Evolutionary conservation across 2,888 invertebrate species (phyloP).

Genomic region (Cheilosia impressa): DNA sequence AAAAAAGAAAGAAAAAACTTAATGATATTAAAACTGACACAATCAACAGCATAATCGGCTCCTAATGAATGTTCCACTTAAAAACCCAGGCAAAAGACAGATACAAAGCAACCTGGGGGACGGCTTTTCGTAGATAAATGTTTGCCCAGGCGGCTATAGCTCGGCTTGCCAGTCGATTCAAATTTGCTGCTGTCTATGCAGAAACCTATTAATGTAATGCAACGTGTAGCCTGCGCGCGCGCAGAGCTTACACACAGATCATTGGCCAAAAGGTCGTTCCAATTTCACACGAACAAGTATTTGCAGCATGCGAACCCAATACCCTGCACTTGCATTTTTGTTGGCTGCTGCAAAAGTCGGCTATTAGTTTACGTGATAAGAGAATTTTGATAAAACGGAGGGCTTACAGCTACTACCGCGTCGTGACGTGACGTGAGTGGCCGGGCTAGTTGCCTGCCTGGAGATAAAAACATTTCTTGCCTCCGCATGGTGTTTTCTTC

Average conservation of each 20-base stretch:
- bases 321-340: conserved; percentile 30
- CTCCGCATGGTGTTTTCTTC: conserved; percentile 32
- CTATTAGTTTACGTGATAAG: conserved; percentile 72
- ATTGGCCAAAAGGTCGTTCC: conserved; percentile 71
- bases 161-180: conserved; percentile 49
- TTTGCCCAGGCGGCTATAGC: conserved; percentile 42
- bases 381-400: conserved; percentile 48
- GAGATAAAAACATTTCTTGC: conserved; percentile 25
- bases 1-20: conserved; percentile 57
- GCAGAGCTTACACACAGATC: conserved; percentile 27
- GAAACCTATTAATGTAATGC: conserved; percentile 51
- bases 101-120: conserved; percentile 40
- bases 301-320: conserved; percentile 11
- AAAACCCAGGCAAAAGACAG: conserved; percentile 46
- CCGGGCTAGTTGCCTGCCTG: conserved; percentile 24
- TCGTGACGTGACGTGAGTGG: conserved; percentile 52
- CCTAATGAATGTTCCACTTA: conserved; percentile 75
- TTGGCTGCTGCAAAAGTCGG: conserved; percentile 42
- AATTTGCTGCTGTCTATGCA: conserved; percentile 46
- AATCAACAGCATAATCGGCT: conserved; percentile 72
- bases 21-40: conserved; percentile 73
- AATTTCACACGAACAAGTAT: conserved; percentile 67
- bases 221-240: conserved; percentile 38
- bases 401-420: conserved; percentile 50
- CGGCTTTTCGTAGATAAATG: conserved; percentile 57